Evolutionary conservation across 2,888 invertebrate species (phyloP).

Genomic region (Macaria notata): DNA sequence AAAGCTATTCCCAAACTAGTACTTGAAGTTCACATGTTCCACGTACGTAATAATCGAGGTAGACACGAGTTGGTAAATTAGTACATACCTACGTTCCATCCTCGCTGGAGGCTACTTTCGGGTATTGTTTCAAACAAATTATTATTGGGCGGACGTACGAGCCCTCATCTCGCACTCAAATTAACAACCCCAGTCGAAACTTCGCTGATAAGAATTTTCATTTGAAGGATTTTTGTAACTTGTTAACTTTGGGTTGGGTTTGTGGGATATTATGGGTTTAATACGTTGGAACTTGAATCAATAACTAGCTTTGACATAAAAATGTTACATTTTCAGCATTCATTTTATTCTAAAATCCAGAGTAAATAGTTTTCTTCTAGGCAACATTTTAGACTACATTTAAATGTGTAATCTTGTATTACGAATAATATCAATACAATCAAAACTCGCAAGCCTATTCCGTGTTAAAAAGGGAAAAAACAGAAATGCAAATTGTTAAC

Average conservation of each 20-base stretch:
- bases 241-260: neutral
- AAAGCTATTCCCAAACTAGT: slow-evolving; percentile 2
- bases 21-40: slow-evolving; percentile 17
- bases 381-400: no score
- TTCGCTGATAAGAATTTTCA: slow-evolving; percentile 4
- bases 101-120: slow-evolving; percentile 62
- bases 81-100: slow-evolving; percentile 63
- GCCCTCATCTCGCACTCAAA: slow-evolving; percentile 10
- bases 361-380: no score
- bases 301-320: no score
- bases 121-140: slow-evolving; percentile 63
- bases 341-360: no score
- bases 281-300: no score
- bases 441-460: no score
- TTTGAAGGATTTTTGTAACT: neutral
- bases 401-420: no score
- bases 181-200: slow-evolving; percentile 8
- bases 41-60: slow-evolving; percentile 47
- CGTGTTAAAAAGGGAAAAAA: no score
- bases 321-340: no score
- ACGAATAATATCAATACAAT: no score
- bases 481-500: no score
- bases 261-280: no score
- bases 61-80: slow-evolving; percentile 30
- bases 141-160: slow-evolving; percentile 23